Evolutionary conservation across 2,797 vertebrate species (phyloP).

Genomic region (Spinibarbus caldwelli): DNA sequence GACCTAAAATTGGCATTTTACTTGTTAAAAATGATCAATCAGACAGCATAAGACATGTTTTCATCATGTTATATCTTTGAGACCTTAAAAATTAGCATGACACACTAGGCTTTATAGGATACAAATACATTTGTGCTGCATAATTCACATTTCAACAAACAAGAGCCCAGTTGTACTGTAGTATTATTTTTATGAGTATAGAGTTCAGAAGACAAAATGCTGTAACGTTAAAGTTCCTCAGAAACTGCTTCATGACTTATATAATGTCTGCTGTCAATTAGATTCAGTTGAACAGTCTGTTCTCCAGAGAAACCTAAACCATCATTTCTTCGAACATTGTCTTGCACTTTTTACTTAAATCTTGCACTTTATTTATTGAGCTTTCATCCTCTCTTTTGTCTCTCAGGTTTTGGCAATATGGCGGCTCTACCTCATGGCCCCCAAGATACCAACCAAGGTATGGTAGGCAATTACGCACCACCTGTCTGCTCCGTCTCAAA

Average conservation of each 20-base stretch:
- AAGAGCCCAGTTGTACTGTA: background rate
- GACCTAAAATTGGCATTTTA: background rate
- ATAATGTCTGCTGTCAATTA: background rate
- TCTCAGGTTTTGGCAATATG: constrained; percentile 87
- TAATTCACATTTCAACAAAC: background rate
- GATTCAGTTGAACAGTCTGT: background rate
- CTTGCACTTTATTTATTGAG: constrained; percentile 23
- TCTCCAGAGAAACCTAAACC: background rate
- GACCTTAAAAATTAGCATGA: background rate
- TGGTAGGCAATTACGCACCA: constrained; percentile 1
- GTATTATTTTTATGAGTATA: background rate
- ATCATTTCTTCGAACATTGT: background rate
- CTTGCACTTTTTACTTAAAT: constrained; percentile 7
- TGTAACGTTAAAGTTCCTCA: background rate
- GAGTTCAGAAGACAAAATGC: background rate
- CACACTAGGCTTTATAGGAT: background rate
- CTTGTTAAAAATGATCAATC: background rate
- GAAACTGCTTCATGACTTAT: background rate
- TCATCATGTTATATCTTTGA: background rate
- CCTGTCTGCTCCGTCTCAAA: constrained; percentile 22
- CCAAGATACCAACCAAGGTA: constrained; percentile 92
- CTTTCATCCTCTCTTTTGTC: constrained; percentile 33
- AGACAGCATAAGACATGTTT: background rate
- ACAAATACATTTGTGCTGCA: background rate
- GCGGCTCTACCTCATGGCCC: constrained; percentile 89